A percentile compares a stretch with the other conserved stretches of the same genome.
Conservation (phyloP, 1,140 invertebrate genomes). For the Maconellicoccus hirsutus region DNA sequence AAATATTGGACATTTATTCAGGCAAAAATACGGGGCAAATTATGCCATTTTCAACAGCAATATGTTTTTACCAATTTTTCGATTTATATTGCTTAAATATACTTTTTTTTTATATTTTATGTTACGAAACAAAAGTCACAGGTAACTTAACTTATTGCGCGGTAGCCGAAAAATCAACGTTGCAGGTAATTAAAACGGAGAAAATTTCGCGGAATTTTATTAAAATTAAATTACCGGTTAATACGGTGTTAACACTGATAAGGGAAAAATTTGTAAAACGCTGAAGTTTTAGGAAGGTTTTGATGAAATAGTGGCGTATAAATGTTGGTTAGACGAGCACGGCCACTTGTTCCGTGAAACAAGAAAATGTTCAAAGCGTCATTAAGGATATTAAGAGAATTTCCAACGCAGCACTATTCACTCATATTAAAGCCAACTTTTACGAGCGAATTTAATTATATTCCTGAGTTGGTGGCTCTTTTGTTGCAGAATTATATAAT, state of each 20-base stretch:
- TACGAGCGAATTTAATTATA: conserved; percentile 4
- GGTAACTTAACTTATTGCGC: too few species aligned
- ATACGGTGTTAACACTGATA: not conserved
- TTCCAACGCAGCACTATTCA: not conserved
- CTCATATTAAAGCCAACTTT: not conserved
- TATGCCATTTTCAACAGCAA: too few species aligned
- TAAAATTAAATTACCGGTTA: not conserved
- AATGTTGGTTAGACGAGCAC: not conserved
- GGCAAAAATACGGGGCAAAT: too few species aligned
- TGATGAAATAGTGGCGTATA: not conserved
- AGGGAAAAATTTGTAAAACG: not conserved
- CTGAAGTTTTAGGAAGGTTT: not conserved
- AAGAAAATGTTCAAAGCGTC: conserved; percentile 8
- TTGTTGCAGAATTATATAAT: not conserved
- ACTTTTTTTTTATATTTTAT: too few species aligned
- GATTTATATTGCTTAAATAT: too few species aligned
- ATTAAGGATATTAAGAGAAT: conserved; percentile 9
- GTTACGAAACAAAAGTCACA: too few species aligned
- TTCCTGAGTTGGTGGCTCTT: not conserved
- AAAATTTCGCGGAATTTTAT: not conserved
- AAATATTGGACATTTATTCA: too few species aligned
- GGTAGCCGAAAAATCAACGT: too few species aligned
- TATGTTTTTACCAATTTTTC: too few species aligned
- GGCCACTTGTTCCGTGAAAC: not conserved
- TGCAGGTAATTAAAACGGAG: too few species aligned